Evolutionary conservation across 2,888 invertebrate species (phyloP).

Genomic region (Chloroclystis v-ata): DNA sequence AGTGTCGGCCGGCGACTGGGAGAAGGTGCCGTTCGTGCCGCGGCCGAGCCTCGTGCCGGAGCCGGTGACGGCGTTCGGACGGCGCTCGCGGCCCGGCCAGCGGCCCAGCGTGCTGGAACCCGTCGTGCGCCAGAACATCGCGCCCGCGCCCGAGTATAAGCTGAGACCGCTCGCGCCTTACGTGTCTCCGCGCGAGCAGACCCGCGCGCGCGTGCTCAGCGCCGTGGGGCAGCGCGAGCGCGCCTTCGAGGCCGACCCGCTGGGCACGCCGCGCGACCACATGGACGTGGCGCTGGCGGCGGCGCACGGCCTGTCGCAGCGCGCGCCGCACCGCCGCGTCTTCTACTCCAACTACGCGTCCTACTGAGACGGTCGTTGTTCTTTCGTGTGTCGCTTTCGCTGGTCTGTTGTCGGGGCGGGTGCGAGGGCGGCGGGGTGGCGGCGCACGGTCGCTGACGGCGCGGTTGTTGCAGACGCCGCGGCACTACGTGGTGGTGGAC

Average conservation of each 20-base stretch:
- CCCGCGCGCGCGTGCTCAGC: constrained; percentile 80
- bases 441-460: constrained; percentile 54
- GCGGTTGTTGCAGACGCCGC: constrained; percentile 88
- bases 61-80: constrained; percentile 91
- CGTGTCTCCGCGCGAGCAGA: constrained; percentile 82
- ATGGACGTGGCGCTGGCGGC: constrained; percentile 82
- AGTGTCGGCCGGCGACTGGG: constrained; percentile 88
- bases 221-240: constrained; percentile 79
- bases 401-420: constrained; percentile 47
- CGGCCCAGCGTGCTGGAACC: constrained; percentile 72
- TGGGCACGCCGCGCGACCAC: constrained; percentile 79
- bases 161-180: constrained; percentile 82
- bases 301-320: constrained; percentile 76
- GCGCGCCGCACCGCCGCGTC: constrained; percentile 69
- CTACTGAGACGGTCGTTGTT: constrained; percentile 53
- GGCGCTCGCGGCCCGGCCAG: constrained; percentile 75
- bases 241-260: constrained; percentile 77
- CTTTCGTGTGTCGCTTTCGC: constrained; percentile 71
- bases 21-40: constrained; percentile 91
- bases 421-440: constrained; percentile 51
- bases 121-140: constrained; percentile 80
- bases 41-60: constrained; percentile 90
- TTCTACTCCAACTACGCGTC: constrained; percentile 76
- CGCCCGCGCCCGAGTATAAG: constrained; percentile 77
- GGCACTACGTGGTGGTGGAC: constrained; percentile 91